Evolutionary conservation across 2,888 invertebrate species (phyloP), one percentile per base, ranked within the genome.

Genomic region (Leucophora obtusa): DNA sequence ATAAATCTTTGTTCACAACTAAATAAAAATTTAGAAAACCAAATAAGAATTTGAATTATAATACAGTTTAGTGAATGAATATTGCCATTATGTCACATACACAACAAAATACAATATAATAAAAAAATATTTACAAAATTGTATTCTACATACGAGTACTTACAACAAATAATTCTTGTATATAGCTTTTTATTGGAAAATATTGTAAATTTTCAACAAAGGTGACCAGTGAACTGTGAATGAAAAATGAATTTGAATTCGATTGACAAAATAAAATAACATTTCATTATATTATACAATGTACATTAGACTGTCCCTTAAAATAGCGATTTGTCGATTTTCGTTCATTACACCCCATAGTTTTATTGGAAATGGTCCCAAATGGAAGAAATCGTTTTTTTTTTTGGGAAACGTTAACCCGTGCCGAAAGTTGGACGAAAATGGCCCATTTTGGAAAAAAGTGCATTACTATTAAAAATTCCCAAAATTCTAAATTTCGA

Each of bases 221-320:
- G 84, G 83, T 83, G 84, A 79, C 83, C 87, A 87, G 83, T 87
- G 86, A 87, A 85, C 86, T 86, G 87, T 87, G 85, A 88, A 88
- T 88, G 87, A 89, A 87, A 89, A 88, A 89, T 89, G 88, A 87
- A 89, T 88, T 88, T 87, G 85, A 87, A 85, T 84, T 86, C 87
- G 86, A 87, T 85, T 89, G 88, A 88, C 87, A 87, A 86, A 87
- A 87, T 86, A 87, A 85, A 84, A 83, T 70, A 66, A 74, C 59
- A 66, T 71, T 79, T 75, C 71, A 68, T 75, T 80, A 75, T 38
- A 38, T n/a, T 47, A 3, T 47, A 47, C 43, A 47, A 47, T n/a
- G 43, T 47, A 47, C 3, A 47, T n/a, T n/a, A n/a, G n/a, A n/a
- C n/a, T n/a, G n/a, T n/a, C n/a, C n/a, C n/a, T n/a, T n/a, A n/a